Base-by-base conservation (phyloP, 2,888 invertebrate genomes). In the Ennomos quercinarius region DNA sequence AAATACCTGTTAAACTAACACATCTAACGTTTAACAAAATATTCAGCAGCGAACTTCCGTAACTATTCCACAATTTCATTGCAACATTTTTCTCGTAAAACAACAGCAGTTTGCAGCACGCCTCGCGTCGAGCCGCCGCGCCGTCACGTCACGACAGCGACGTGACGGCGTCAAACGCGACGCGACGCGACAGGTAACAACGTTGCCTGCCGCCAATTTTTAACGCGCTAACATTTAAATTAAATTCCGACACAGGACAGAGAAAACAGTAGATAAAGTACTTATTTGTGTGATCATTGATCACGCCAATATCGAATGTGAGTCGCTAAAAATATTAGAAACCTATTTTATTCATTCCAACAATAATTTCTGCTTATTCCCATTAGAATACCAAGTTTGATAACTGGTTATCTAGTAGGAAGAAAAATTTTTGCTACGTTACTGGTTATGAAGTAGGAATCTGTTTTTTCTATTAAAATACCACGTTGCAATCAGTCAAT, bases 171-270 rank as follows among this genome's bases (percentile, higher is more conserved):
- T 80, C 76, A 74, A 72, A 74, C 65, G 71, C 66, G 71, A 74
- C 65, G 71, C 66, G 71, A 70, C 71, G 76, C 80, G 84, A 80
- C 87, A 88, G 88, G 89, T 90, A 87, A 83, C 84, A 79, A 73
- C 80, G 83, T 80, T 79, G 70, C 73, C 71, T 79, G 70, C 73
- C 71, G 77, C 74, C 85, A 84, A 83, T 87, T 89, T 90, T 90
- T 88, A 86, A 86, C 86, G 73, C 74, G 84, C 67, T 82, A 80
- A 86, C 87, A 85, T 89, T 88, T 88, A 88, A 89, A 89, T 90
- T 87, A 89, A 87, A 89, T 87, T 89, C 87, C 78, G 55, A 57
- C 47, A 47, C 36, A 40, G 12, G 11, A 11, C 10, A 43, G 6
- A 10, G 11, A 39, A 5, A 10, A 5, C 55, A 61, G 60, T 51